Evolutionary conservation across 2,888 invertebrate species (phyloP).

Genomic region (Sialis fuliginosa): DNA sequence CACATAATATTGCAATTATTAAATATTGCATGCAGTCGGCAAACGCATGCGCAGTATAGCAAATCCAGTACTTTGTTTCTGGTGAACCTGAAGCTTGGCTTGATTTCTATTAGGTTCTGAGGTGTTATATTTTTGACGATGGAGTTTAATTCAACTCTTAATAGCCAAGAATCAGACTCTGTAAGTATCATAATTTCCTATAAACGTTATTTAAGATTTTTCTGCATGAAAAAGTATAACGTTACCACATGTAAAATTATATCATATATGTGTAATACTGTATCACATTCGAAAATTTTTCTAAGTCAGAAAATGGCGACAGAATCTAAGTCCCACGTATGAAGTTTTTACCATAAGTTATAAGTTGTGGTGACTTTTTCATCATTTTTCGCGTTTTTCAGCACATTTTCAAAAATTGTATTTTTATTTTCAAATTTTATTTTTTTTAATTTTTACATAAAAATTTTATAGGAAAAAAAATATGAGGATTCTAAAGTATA

Average conservation of each 20-base stretch:
- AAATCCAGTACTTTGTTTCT: constrained; percentile 38
- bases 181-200: constrained; percentile 31
- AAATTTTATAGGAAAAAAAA: constrained; percentile 1
- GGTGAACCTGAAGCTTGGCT: constrained; percentile 11
- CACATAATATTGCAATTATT: too few relatives aligned
- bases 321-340: constrained; percentile 47
- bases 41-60: constrained; percentile 39
- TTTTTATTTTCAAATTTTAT: constrained; percentile 6
- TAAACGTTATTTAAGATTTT: constrained; percentile 4
- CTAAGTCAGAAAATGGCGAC: constrained; percentile 83
- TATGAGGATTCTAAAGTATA: constrained; percentile 5
- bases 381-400: constrained; percentile 2
- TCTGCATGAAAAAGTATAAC: neutral
- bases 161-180: constrained; percentile 35
- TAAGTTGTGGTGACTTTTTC: neutral
- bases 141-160: constrained; percentile 45
- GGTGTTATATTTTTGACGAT: constrained; percentile 27
- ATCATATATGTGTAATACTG: constrained; percentile 33
- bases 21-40: neutral
- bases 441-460: neutral
- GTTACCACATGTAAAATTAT: constrained; percentile 9
- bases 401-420: constrained; percentile 3
- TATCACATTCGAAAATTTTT: constrained; percentile 33
- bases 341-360: neutral
- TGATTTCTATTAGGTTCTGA: constrained; percentile 8